Evolutionary conservation across 2,888 invertebrate species (phyloP).

Genomic region (Eupithecia tripunctaria): DNA sequence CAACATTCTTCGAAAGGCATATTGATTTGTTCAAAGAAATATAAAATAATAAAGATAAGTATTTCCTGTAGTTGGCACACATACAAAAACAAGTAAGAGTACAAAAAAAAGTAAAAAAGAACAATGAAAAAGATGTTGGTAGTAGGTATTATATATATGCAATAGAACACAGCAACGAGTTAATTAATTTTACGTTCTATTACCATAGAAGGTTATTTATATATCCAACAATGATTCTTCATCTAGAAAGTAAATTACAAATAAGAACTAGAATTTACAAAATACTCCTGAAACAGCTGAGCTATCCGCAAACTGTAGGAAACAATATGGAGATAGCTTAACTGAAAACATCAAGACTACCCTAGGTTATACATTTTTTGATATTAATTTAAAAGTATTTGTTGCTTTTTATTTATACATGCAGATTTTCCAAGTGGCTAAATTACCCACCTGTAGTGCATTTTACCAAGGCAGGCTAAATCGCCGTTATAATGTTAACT

Average conservation of each 20-base stretch:
- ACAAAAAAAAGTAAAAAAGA: neutral
- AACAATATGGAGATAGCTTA: neutral
- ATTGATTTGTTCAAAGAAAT: neutral
- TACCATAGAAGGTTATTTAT: neutral
- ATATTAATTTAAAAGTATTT: neutral
- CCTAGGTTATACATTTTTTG: neutral
- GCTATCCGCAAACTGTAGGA: neutral
- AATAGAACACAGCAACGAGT: neutral
- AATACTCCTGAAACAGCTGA: neutral
- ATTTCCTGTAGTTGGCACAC: neutral
- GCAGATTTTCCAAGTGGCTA: neutral
- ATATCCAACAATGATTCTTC: neutral
- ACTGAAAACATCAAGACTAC: neutral
- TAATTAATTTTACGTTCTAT: neutral
- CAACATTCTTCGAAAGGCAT: neutral
- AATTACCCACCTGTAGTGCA: conserved; percentile 2
- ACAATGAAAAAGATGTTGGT: neutral
- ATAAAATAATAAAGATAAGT: neutral
- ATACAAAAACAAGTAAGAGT: neutral
- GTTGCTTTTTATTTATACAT: neutral
- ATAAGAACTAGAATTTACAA: neutral
- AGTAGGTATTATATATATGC: neutral
- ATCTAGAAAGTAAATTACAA: neutral
- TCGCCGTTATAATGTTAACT: neutral
- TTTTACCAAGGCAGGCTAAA: neutral